Percentiles rank a stretch among this genome's conserved stretches.
Conservation (phyloP, 2,797 vertebrate species). For the Tokudaia tokunoshimensis region DNA sequence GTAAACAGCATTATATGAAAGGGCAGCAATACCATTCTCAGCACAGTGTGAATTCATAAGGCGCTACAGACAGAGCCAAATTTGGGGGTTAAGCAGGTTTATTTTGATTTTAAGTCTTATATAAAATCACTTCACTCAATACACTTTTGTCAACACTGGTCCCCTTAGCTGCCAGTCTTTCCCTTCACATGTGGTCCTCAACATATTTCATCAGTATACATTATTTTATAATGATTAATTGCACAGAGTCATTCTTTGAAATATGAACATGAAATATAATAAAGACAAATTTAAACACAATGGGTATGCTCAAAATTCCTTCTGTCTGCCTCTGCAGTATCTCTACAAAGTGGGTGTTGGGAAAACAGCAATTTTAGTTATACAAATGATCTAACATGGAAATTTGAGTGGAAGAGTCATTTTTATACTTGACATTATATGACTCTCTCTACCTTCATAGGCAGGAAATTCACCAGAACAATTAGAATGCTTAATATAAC, state of each 20-base stretch:
- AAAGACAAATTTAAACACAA: conserved; percentile 26
- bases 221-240: conserved; percentile 50
- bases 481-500: background rate
- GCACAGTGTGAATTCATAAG: conserved; percentile 67
- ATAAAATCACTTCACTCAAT: conserved; percentile 62
- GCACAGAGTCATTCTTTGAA: conserved; percentile 27
- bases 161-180: conserved; percentile 23
- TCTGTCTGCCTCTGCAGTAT: background rate
- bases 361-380: conserved; percentile 1
- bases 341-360: conserved; percentile 5
- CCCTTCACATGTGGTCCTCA: background rate
- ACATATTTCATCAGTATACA: background rate
- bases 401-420: background rate
- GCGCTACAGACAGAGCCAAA: conserved; percentile 47
- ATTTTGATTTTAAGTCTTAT: conserved; percentile 65
- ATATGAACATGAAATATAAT: conserved; percentile 35
- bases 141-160: conserved; percentile 40
- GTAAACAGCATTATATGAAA: conserved; percentile 69
- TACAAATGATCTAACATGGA: background rate
- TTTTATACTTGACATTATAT: background rate
- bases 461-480: background rate
- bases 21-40: conserved; percentile 72
- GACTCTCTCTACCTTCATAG: background rate
- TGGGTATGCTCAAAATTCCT: conserved; percentile 20
- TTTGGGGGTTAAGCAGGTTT: conserved; percentile 63